A percentile compares a stretch with the other conserved stretches of the same genome.
Conservation (phyloP, 1,140 invertebrate species). For the Dinoponera quadriceps region DNA sequence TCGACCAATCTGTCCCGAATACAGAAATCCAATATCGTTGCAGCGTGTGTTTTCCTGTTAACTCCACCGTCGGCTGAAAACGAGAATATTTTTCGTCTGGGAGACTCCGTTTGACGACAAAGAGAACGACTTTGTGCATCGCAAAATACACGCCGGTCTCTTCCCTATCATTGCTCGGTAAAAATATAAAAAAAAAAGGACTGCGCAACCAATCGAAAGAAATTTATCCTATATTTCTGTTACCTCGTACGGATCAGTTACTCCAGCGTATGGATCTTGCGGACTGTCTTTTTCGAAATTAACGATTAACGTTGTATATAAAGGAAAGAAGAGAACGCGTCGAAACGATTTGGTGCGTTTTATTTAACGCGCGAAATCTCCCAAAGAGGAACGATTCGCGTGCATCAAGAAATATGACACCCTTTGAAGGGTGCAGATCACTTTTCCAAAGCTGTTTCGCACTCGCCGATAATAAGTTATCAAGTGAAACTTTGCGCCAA, state of each 20-base stretch:
- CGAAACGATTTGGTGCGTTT: neutral
- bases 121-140: neutral
- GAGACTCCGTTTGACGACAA: neutral
- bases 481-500: neutral
- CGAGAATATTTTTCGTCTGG: neutral
- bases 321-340: too few species aligned
- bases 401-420: neutral
- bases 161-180: too few species aligned
- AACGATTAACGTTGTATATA: too few species aligned
- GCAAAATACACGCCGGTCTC: too few species aligned
- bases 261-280: too few species aligned
- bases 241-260: too few species aligned
- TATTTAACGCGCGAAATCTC: neutral
- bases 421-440: conserved; percentile 19
- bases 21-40: conserved; percentile 39
- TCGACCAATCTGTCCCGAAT: conserved; percentile 19
- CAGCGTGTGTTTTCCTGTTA: neutral
- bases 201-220: too few species aligned
- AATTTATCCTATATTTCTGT: too few species aligned
- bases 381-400: neutral
- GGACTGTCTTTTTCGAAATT: too few species aligned
- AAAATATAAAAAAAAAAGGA: too few species aligned
- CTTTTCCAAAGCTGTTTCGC: conserved; percentile 15
- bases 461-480: neutral
- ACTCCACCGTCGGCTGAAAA: neutral